A percentile compares a stretch with the other conserved stretches of the same genome.
Conservation (phyloP, 2,113 vertebrate species). For the Rattus rattus region DNA sequence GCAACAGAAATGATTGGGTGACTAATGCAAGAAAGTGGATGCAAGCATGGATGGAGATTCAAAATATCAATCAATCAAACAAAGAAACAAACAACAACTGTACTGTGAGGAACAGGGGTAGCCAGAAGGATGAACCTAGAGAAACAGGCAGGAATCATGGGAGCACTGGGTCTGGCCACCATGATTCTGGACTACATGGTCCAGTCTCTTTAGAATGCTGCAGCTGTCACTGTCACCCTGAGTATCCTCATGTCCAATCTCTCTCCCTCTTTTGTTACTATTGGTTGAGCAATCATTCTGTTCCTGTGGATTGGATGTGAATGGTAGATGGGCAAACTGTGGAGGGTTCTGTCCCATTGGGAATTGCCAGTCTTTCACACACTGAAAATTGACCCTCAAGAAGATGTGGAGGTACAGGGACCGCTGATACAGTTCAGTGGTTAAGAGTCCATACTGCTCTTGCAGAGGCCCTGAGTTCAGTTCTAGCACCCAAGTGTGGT, state of each 20-base stretch:
- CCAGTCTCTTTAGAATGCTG: background rate
- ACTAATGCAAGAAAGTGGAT: slow-evolving; percentile 32
- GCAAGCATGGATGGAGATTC: background rate
- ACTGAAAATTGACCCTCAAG: background rate
- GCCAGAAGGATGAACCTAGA: background rate
- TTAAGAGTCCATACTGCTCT: background rate
- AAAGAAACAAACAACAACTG: background rate
- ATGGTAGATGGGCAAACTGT: background rate
- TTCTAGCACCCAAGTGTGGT: background rate
- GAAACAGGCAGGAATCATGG: background rate
- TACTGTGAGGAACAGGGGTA: background rate
- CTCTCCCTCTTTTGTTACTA: background rate
- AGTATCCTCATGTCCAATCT: background rate
- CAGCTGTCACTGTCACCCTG: background rate
- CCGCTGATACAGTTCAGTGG: background rate
- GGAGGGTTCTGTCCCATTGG: background rate
- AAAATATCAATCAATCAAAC: background rate
- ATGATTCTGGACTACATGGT: background rate
- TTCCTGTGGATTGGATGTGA: background rate
- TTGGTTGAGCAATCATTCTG: background rate
- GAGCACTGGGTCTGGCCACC: background rate
- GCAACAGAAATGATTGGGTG: background rate
- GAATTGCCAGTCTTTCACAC: background rate
- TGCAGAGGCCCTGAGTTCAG: too few species aligned
- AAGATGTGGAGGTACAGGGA: background rate